A percentile compares a stretch with the other conserved stretches of the same genome.
Conservation (phyloP, 1,140 invertebrate species). For the Riptortus pedestris region DNA sequence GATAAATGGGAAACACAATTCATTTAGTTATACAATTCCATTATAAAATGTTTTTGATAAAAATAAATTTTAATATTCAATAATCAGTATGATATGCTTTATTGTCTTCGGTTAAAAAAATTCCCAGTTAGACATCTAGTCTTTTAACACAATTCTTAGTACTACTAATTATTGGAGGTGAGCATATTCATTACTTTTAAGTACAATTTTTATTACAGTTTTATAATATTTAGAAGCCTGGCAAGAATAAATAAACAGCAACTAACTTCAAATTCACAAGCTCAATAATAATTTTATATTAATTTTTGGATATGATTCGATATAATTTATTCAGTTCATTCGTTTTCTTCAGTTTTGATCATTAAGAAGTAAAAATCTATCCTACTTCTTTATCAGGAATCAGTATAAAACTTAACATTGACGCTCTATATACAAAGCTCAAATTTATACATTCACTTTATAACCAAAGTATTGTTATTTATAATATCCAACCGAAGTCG, state of each 20-base stretch:
- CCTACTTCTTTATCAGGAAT: not conserved
- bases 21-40: not conserved
- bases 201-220: not conserved
- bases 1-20: not conserved
- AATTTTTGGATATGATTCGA: not conserved
- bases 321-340: not conserved
- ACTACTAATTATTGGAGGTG: not conserved
- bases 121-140: not conserved
- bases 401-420: not conserved
- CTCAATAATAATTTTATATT: not conserved
- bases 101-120: not conserved
- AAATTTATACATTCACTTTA: not conserved
- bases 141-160: conserved; percentile 6
- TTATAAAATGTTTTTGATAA: not conserved
- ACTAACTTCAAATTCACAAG: not conserved
- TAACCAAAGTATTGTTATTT: not conserved
- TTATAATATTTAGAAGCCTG: not conserved
- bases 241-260: conserved; percentile 5
- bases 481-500: not conserved
- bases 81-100: conserved; percentile 5
- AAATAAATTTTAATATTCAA: conserved; percentile 6
- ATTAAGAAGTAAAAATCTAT: not conserved
- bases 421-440: conserved; percentile 12
- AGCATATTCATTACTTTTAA: not conserved
- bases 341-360: not conserved